A percentile compares a stretch with the other conserved stretches of the same genome.
Evolutionary conservation across 2,888 invertebrate genomes (phyloP).

Genomic region (Germaria angustata): DNA sequence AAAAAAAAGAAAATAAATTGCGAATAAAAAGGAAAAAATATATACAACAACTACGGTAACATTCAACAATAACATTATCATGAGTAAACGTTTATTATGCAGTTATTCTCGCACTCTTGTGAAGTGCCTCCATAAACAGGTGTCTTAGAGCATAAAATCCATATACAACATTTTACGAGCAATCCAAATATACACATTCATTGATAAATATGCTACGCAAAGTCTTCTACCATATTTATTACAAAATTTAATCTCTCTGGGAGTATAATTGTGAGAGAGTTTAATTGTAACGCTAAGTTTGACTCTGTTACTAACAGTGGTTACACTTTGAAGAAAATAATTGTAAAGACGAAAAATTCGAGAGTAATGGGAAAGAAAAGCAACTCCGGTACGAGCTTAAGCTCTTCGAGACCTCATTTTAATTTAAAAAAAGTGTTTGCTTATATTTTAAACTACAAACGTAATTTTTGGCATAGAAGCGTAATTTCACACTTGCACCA

Average conservation of each 20-base stretch:
- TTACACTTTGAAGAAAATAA: conserved; percentile 3
- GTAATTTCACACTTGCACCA: too few species aligned
- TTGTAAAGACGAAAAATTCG: neutral
- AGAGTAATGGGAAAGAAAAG: too few species aligned
- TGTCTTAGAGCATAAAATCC: conserved; percentile 49
- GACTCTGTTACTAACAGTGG: conserved; percentile 27
- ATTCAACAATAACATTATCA: conserved; percentile 62
- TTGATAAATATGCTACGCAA: conserved; percentile 52
- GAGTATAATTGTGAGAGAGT: neutral
- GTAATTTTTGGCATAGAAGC: too few species aligned
- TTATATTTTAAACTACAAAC: too few species aligned
- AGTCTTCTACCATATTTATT: neutral
- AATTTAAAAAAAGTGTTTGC: too few species aligned
- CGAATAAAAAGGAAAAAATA: conserved; percentile 16
- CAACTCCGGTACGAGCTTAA: too few species aligned
- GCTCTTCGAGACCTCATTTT: too few species aligned
- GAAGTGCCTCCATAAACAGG: conserved; percentile 46
- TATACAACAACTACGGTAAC: conserved; percentile 35
- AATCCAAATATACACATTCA: conserved; percentile 41
- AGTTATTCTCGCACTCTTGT: conserved; percentile 32
- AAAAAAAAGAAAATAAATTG: conserved; percentile 33
- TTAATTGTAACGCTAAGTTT: neutral
- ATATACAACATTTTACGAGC: conserved; percentile 13
- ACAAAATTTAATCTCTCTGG: neutral
- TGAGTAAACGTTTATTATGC: conserved; percentile 60